These are phyloP conservation scores for Aviceda subcristata DNA, from an alignment of 2,113 vertebrate species.

Conservation along the genomic window DNA sequence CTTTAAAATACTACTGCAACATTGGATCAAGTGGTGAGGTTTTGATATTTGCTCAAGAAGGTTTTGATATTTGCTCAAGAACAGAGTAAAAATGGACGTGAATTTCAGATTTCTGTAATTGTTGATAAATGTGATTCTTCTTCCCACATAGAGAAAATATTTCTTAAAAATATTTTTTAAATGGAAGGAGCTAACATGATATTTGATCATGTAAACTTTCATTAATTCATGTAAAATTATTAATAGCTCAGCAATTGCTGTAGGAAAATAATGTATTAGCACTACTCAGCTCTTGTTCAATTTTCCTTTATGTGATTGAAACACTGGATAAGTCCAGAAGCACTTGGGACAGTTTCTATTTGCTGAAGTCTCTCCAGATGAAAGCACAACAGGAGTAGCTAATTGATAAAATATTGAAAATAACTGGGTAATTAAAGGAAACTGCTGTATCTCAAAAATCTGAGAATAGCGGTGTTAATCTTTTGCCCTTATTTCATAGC, in stretches of 20 bases:
- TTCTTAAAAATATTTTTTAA: constrained; percentile 5
- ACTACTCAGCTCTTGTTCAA: background rate
- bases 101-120: background rate
- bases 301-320: background rate
- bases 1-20: background rate
- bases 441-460: background rate
- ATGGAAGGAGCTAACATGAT: background rate
- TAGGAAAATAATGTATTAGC: background rate
- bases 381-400: background rate
- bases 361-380: background rate
- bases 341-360: background rate
- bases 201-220: background rate
- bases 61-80: background rate
- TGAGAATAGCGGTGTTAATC: background rate
- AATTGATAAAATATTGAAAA: background rate
- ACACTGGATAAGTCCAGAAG: background rate
- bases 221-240: background rate
- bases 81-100: background rate
- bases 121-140: background rate
- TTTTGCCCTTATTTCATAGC: background rate
- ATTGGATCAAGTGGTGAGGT: background rate
- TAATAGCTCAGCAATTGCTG: background rate
- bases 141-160: background rate
- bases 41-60: background rate
- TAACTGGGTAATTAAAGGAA: background rate